A percentile compares a stretch with the other conserved stretches of the same genome.
Conservation (phyloP, 2,113 vertebrate species). For the Python bivittatus region DNA sequence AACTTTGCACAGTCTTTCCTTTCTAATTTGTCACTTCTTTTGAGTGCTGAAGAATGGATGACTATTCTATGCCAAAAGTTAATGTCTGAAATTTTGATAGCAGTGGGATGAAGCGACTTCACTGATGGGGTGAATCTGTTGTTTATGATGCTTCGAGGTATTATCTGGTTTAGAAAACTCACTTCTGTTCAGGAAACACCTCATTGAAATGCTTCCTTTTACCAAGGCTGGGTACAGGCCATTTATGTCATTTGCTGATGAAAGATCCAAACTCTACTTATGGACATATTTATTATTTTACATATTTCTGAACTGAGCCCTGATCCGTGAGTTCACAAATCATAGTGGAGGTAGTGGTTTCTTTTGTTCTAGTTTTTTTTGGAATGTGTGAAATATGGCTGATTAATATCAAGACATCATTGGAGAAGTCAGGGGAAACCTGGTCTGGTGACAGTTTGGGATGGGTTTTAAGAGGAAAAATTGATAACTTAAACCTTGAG, state of each 20-base stretch:
- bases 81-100: not conserved
- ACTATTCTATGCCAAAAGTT: not conserved
- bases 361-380: not conserved
- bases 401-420: not conserved
- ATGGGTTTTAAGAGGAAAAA: not conserved
- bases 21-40: not conserved
- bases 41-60: not conserved
- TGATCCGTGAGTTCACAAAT: not conserved
- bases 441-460: not conserved
- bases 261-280: not conserved
- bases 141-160: not conserved
- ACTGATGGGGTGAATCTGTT: not conserved
- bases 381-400: not conserved
- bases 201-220: not conserved
- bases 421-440: not conserved
- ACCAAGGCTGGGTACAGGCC: not conserved
- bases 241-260: not conserved
- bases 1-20: not conserved
- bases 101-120: not conserved
- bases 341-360: not conserved
- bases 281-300: not conserved
- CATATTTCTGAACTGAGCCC: not conserved
- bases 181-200: not conserved
- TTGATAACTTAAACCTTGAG: not conserved
- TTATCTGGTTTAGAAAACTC: not conserved